Evolutionary conservation across 2,797 vertebrate genomes (phyloP).

Genomic region (Poliocrania exsul): DNA sequence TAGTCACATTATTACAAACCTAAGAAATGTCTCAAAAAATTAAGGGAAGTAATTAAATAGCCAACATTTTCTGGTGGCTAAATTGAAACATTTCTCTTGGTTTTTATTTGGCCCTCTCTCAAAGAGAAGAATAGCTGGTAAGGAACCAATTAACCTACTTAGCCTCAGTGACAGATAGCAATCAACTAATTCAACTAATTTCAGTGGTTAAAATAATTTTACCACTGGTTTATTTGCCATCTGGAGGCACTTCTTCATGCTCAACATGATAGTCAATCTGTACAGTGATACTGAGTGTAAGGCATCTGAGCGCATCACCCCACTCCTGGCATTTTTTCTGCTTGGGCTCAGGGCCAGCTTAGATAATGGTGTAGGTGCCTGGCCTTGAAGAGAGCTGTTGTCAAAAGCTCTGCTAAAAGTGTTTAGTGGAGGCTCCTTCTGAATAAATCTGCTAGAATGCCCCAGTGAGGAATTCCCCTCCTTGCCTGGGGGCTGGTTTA

Average conservation of each 20-base stretch:
- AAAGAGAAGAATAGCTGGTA: not conserved
- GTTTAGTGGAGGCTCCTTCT: not conserved
- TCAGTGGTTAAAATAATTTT: not conserved
- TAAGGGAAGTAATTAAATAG: not conserved
- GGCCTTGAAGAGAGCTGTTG: not conserved
- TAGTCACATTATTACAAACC: not conserved
- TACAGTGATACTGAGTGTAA: not conserved
- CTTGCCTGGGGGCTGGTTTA: not conserved
- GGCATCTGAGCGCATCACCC: not conserved
- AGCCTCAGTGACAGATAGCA: not conserved
- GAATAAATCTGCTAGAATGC: fast-evolving
- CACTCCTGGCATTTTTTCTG: not conserved
- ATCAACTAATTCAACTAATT: not conserved
- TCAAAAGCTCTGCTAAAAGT: not conserved
- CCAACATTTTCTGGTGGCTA: not conserved
- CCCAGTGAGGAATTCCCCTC: fast-evolving
- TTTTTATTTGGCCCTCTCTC: not conserved
- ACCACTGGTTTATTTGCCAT: not conserved
- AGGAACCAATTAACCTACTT: not conserved
- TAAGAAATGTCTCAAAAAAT: not conserved
- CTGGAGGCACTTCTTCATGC: not conserved
- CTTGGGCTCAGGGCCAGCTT: not conserved
- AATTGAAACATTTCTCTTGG: not conserved
- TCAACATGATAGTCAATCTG: not conserved
- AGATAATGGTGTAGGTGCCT: not conserved